Evolutionary conservation across 2,797 vertebrate genomes (phyloP).

Genomic region (Poliocrania exsul): DNA sequence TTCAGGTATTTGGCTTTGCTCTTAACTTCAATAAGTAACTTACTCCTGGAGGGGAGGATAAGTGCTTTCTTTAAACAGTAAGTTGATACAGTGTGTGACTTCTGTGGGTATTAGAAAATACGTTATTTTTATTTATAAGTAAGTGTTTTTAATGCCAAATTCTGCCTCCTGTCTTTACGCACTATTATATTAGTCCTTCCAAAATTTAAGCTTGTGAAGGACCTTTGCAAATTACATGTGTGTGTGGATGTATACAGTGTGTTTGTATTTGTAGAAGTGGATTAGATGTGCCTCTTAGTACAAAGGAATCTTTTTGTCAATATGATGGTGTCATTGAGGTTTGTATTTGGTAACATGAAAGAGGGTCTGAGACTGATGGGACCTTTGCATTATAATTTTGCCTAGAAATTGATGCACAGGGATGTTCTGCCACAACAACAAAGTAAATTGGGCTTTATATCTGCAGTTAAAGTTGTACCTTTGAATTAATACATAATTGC

Average conservation of each 20-base stretch:
- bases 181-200: background rate
- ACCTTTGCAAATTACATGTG: background rate
- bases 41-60: background rate
- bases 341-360: background rate
- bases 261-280: background rate
- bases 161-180: background rate
- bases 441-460: background rate
- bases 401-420: background rate
- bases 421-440: background rate
- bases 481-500: background rate
- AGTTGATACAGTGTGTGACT: background rate
- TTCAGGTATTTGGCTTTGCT: slow-evolving; percentile 85
- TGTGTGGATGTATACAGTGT: background rate
- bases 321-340: background rate
- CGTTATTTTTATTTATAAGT: background rate
- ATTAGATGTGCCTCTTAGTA: background rate
- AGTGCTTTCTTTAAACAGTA: background rate
- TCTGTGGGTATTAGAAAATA: background rate
- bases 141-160: background rate
- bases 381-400: background rate
- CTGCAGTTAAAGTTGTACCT: background rate
- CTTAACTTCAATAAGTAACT: background rate
- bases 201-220: background rate
- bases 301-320: background rate
- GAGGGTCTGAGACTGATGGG: background rate